These are phyloP conservation scores for Talpa occidentalis DNA, from an alignment of 2,113 vertebrate genomes.

Conservation along the genomic window DNA sequence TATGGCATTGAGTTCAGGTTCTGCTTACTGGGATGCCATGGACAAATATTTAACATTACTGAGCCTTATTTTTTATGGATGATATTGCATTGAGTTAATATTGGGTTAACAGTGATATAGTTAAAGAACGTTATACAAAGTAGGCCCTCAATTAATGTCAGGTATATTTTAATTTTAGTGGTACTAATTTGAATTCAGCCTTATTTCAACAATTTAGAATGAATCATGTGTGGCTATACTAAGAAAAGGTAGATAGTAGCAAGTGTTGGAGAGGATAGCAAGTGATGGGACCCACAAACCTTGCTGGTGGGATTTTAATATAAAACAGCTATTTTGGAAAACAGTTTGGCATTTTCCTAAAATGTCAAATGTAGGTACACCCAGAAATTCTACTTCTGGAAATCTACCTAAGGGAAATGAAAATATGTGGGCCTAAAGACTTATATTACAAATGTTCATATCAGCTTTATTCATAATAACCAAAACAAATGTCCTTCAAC, in stretches of 20 bases:
- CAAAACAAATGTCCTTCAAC: not conserved
- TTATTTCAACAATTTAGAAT: slow-evolving; percentile 21
- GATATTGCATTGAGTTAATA: not conserved
- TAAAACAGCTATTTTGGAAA: not conserved
- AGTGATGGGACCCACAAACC: not conserved
- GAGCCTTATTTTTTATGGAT: not conserved
- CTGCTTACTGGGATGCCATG: not conserved
- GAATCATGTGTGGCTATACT: not conserved
- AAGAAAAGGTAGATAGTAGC: not conserved
- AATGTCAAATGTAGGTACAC: slow-evolving; percentile 12
- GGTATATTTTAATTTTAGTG: not conserved
- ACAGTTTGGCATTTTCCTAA: not conserved
- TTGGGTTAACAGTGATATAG: not conserved
- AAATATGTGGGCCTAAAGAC: not conserved
- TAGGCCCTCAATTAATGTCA: not conserved
- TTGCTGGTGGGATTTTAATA: not conserved
- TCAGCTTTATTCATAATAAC: not conserved
- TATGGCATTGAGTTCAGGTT: not conserved
- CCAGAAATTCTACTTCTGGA: not conserved
- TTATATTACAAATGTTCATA: not conserved
- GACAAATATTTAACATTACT: not conserved
- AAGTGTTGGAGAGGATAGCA: not conserved
- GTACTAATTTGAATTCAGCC: not conserved
- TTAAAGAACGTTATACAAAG: not conserved
- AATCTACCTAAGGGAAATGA: slow-evolving; percentile 20